Conservation (phyloP, 2,113 vertebrate genomes). For the Misgurnus anguillicaudatus region DNA sequence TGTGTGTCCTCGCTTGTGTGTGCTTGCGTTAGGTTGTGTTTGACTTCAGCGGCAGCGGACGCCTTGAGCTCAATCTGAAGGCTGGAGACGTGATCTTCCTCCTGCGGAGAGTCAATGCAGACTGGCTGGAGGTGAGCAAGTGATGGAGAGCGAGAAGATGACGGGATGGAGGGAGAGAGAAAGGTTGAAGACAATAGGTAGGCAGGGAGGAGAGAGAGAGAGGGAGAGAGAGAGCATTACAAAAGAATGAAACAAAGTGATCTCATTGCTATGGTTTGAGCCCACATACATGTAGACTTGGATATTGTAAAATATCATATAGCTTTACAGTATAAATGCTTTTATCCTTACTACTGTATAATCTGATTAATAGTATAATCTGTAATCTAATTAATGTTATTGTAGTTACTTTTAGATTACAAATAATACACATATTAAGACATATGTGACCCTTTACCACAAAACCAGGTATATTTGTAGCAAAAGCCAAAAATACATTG, state of each 20-base stretch:
- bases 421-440: no score
- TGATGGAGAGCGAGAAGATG: conserved; percentile 53
- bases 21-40: conserved; percentile 83
- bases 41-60: conserved; percentile 85
- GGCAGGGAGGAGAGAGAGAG: neutral
- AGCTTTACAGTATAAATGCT: no score
- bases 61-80: conserved; percentile 88
- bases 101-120: conserved; percentile 87
- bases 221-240: conserved; percentile 29
- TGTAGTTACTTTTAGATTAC: no score
- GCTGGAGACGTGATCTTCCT: conserved; percentile 92
- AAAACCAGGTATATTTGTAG: no score
- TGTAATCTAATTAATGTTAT: no score
- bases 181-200: neutral
- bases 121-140: conserved; percentile 92
- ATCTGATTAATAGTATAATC: no score
- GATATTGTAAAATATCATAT: no score
- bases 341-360: no score
- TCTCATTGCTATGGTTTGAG: conserved; percentile 12
- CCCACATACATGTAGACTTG: neutral
- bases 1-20: conserved; percentile 51
- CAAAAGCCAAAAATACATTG: no score
- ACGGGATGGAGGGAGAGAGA: conserved; percentile 16
- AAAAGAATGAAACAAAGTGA: neutral
- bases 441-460: no score